Conservation (phyloP, 2,888 invertebrate genomes). For the Clusia tigrina region DNA sequence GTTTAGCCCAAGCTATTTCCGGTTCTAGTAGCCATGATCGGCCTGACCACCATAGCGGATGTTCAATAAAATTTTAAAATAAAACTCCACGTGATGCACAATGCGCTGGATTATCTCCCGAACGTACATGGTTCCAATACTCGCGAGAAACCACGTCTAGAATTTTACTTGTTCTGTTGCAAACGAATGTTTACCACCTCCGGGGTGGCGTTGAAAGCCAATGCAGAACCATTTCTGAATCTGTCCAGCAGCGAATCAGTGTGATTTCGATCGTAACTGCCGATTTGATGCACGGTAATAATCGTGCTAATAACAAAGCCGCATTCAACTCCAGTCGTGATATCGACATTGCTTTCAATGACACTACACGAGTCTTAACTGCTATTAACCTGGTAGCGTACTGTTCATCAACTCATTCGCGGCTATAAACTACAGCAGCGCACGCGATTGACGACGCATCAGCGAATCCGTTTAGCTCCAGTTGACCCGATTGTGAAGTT, state of each 20-base stretch:
- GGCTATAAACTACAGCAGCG: constrained; percentile 24
- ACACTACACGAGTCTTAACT: constrained; percentile 23
- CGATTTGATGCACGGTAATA: constrained; percentile 20
- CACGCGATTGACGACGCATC: constrained; percentile 31
- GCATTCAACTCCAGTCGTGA: constrained; percentile 30
- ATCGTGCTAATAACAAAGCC: constrained; percentile 24
- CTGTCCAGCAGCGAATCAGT: constrained; percentile 34
- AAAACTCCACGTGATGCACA: no score
- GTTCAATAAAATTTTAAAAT: no score
- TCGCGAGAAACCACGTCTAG: constrained; percentile 26
- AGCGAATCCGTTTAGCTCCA: constrained; percentile 22
- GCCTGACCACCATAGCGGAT: no score
- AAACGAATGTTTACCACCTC: constrained; percentile 33
- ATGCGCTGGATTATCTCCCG: no score
- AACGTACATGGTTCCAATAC: constrained; percentile 32
- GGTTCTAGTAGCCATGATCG: no score
- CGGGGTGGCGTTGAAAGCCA: constrained; percentile 41
- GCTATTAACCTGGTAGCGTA: constrained; percentile 13
- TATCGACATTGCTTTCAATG: constrained; percentile 22
- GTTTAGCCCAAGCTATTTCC: no score
- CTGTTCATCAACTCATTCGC: constrained; percentile 9
- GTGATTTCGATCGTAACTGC: constrained; percentile 21
- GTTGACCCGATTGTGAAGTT: neutral
- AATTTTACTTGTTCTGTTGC: constrained; percentile 33
- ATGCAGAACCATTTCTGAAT: constrained; percentile 46